These are phyloP conservation scores for Serripes groenlandicus DNA, from an alignment of 2,888 invertebrate genomes.

Conservation along the genomic window DNA sequence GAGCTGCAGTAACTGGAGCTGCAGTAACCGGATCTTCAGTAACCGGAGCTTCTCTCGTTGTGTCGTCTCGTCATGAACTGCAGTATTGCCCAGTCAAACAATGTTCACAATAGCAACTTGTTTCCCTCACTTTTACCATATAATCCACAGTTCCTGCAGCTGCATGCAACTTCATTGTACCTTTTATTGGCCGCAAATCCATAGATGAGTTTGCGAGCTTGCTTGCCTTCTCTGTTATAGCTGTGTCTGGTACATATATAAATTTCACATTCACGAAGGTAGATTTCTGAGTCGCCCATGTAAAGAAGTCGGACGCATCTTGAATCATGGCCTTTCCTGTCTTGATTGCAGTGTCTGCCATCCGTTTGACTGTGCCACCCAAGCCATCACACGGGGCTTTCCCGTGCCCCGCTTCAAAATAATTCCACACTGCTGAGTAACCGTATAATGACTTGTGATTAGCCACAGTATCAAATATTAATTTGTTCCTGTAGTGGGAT, in stretches of 20 bases:
- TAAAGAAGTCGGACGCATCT: conserved; percentile 30
- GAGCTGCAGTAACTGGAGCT: neutral
- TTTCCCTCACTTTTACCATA: neutral
- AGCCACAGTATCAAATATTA: conserved; percentile 44
- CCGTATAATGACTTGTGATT: conserved; percentile 32
- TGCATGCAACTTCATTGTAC: conserved; percentile 23
- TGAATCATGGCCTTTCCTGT: conserved; percentile 24
- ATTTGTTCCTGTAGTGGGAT: conserved; percentile 51
- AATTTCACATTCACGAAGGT: neutral
- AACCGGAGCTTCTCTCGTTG: neutral
- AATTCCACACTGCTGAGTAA: conserved; percentile 43
- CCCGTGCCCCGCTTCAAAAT: conserved; percentile 39
- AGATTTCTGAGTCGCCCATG: conserved; percentile 17
- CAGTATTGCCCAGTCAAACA: conserved; percentile 25
- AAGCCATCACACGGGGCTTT: neutral
- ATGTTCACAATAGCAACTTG: conserved; percentile 29
- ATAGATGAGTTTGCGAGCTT: neutral
- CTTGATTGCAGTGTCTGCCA: conserved; percentile 39
- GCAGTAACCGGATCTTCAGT: neutral
- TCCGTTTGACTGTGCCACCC: conserved; percentile 15
- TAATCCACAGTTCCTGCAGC: neutral
- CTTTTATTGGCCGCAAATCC: neutral
- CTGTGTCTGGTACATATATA: neutral
- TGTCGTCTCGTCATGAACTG: conserved; percentile 14
- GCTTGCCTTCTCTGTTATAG: neutral